These are phyloP conservation scores for Oegoconia quadripuncta DNA, from an alignment of 2,888 invertebrate genomes.

Conservation along the genomic window DNA sequence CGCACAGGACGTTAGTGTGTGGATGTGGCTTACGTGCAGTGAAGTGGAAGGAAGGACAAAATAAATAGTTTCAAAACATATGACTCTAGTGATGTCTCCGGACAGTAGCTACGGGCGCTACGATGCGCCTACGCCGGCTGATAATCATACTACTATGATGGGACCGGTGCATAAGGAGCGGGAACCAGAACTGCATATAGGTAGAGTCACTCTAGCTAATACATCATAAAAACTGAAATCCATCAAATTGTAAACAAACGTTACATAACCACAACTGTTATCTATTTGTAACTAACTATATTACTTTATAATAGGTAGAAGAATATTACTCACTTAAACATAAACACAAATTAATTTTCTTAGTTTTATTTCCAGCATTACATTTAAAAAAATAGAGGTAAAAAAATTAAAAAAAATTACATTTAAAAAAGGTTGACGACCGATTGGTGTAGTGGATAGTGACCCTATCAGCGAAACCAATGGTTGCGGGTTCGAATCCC, in stretches of 20 bases:
- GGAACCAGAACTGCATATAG: slow-evolving; percentile 86
- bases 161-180: slow-evolving; percentile 65
- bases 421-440: too few relatives aligned
- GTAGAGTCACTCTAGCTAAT: slow-evolving; percentile 61
- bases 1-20: slow-evolving; percentile 46
- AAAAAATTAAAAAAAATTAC: too few relatives aligned
- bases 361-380: too few relatives aligned
- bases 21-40: slow-evolving; percentile 71
- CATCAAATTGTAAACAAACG: neutral
- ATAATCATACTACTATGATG: slow-evolving; percentile 57
- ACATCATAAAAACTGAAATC: too few relatives aligned
- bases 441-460: too few relatives aligned
- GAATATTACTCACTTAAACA: too few relatives aligned
- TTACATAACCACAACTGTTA: slow-evolving; percentile 9
- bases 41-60: slow-evolving; percentile 62
- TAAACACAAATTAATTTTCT: too few relatives aligned
- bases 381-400: too few relatives aligned
- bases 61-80: slow-evolving; percentile 47
- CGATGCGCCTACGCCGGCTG: slow-evolving; percentile 76
- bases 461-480: too few relatives aligned
- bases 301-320: too few relatives aligned
- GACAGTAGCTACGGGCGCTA: slow-evolving; percentile 82
- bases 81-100: slow-evolving; percentile 82
- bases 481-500: too few relatives aligned
- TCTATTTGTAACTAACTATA: too few relatives aligned